phyloP scores from a whole-genome alignment of 2,113 vertebrate species.

The Carollia perspicillata region DNA sequence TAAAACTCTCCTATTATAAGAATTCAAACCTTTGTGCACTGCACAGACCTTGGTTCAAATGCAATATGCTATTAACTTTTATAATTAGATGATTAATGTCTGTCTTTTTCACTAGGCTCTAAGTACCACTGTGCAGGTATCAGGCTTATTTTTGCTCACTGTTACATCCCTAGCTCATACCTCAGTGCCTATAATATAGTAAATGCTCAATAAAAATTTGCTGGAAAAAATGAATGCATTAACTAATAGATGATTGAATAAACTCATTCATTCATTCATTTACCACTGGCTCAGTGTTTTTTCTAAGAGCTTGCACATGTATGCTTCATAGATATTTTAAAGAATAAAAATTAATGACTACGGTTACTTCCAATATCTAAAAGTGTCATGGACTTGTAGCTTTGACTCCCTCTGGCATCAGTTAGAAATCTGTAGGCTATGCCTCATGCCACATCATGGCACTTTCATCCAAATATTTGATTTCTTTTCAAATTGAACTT shows the following conservation, averaged over 20 bases:
- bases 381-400: neutral
- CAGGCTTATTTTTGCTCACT: neutral
- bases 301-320: neutral
- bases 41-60: neutral
- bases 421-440: conserved; percentile 4
- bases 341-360: neutral
- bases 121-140: neutral
- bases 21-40: neutral
- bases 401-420: neutral
- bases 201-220: neutral
- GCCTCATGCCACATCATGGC: neutral
- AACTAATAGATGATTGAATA: neutral
- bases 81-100: neutral
- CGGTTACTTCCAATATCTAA: neutral
- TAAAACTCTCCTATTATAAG: neutral
- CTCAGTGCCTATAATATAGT: neutral
- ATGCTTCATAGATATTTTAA: conserved; percentile 5
- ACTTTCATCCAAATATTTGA: conserved; percentile 39
- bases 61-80: neutral
- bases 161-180: neutral
- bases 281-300: neutral
- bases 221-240: neutral
- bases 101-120: neutral
- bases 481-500: conserved; percentile 59
- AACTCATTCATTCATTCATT: neutral